Percentiles rank a stretch among this genome's conserved stretches.
Conservation (phyloP, 2,797 vertebrate species). For the Semaprochilodus insignis region DNA sequence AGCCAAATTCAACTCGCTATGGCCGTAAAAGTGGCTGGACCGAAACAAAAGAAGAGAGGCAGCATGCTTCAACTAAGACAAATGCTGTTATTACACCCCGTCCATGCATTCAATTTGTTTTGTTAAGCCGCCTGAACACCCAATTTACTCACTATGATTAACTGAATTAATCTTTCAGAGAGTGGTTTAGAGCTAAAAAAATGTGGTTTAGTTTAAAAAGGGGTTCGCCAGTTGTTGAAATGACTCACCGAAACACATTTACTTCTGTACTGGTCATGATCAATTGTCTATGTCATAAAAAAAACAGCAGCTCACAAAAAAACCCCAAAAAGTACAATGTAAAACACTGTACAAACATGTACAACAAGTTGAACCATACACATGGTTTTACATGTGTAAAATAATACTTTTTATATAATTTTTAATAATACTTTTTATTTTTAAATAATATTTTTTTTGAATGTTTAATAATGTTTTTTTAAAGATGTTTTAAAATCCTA, state of each 20-base stretch:
- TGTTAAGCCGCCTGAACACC: conserved; percentile 76
- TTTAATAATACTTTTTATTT: too few relatives aligned
- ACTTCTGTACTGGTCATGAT: too few relatives aligned
- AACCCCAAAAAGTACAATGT: too few relatives aligned
- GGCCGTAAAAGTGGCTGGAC: conserved; percentile 6
- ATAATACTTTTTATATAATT: too few relatives aligned
- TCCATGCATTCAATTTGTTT: conserved; percentile 81
- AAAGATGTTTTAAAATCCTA: too few relatives aligned
- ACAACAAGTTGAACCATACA: too few relatives aligned
- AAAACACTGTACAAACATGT: too few relatives aligned
- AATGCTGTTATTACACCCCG: conserved; percentile 79
- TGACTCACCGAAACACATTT: not conserved
- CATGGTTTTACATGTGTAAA: too few relatives aligned
- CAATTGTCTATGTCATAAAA: too few relatives aligned
- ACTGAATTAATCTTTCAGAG: conserved; percentile 78
- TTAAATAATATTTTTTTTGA: too few relatives aligned
- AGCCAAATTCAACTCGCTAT: conserved; percentile 17
- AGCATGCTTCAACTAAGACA: conserved; percentile 72
- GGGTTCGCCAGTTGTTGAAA: conserved; percentile 14
- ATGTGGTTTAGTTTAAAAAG: conserved; percentile 3
- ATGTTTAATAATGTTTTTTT: too few relatives aligned
- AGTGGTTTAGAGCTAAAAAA: conserved; percentile 64
- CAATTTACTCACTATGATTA: conserved; percentile 80
- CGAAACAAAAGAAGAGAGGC: conserved; percentile 58
- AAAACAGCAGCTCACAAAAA: too few relatives aligned